Base-by-base conservation (phyloP, 2,797 vertebrate genomes). In the Rallus crepitans region DNA sequence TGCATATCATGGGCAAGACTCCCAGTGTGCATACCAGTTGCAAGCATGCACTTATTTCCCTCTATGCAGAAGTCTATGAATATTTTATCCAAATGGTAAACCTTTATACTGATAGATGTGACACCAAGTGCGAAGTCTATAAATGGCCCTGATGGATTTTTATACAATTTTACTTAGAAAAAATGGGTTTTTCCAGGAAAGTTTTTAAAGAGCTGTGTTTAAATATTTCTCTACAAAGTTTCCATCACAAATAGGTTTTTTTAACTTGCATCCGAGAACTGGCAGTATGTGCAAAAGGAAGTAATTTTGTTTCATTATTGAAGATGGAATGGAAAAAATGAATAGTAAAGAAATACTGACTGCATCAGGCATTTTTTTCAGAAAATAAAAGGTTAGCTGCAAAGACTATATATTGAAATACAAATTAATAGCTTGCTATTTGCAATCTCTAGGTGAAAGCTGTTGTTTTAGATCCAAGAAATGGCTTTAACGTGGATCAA, bases 361-460 rank as follows among this genome's bases (percentile, higher is more conserved):
- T 45, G 19, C 47, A 42, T 66, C 40, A 70, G 66, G 75, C 10
- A 33, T 47, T 66, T 82, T 89, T 82, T 89, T 91, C 25, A 63
- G 50, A 70, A 78, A 77, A 63, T 39, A 63, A 82, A 87, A 82
- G 11, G 6, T 75, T 71, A 50, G 3, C 70, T 87, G 30, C 31
- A 35, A 82, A 77, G 37, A 39, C 12, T 42, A 0, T 48, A 27
- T 88, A 53, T 73, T 94, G 64, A 88, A 47, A 64, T 71, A 30
- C 39, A 89, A 86, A 87, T 77, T 81, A 55, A 19, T 91, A 59
- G 45, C 18, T 92, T 94, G 53, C 42, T 92, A 71, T 93, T 94
- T 63, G n/a, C 82, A 64, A 73, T 89, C 55, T 78, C 48, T 80
- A 99, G 99, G 99, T 99, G 83, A 99, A 99, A 98, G 98, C 99